A percentile compares a stretch with the other conserved stretches of the same genome.
Evolutionary conservation across 2,113 vertebrate species (phyloP).

Genomic region (Scopus umbretta): DNA sequence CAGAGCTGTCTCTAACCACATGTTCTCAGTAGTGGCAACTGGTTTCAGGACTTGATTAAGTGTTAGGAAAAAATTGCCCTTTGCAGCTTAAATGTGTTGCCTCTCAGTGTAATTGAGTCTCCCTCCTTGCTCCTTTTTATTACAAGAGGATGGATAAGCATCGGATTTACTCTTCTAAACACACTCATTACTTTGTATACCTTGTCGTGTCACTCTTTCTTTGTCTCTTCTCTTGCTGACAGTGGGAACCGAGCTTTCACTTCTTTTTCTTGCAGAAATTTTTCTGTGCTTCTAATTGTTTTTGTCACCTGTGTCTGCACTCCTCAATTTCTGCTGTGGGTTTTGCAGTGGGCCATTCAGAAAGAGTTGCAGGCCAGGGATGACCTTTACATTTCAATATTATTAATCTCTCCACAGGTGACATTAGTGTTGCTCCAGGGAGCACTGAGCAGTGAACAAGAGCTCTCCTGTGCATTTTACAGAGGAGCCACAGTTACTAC

Average conservation of each 20-base stretch:
- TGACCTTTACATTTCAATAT: background rate
- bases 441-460: background rate
- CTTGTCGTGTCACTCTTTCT: background rate
- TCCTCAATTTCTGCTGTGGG: background rate
- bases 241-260: background rate
- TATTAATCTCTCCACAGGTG: background rate
- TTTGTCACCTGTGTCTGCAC: background rate
- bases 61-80: background rate
- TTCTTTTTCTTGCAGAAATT: background rate
- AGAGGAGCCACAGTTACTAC: background rate
- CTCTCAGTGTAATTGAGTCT: background rate
- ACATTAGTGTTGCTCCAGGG: background rate
- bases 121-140: background rate
- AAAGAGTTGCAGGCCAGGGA: background rate
- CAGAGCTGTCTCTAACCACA: background rate
- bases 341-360: background rate
- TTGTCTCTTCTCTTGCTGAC: background rate
- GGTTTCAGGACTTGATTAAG: background rate
- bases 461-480: background rate
- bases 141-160: background rate
- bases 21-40: background rate
- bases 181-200: background rate
- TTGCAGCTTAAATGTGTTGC: background rate
- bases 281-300: background rate
- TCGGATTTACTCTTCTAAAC: background rate